phyloP scores from a whole-genome alignment of 64 coral and sea anemone species.

The Cladopsammia gracilis region DNA sequence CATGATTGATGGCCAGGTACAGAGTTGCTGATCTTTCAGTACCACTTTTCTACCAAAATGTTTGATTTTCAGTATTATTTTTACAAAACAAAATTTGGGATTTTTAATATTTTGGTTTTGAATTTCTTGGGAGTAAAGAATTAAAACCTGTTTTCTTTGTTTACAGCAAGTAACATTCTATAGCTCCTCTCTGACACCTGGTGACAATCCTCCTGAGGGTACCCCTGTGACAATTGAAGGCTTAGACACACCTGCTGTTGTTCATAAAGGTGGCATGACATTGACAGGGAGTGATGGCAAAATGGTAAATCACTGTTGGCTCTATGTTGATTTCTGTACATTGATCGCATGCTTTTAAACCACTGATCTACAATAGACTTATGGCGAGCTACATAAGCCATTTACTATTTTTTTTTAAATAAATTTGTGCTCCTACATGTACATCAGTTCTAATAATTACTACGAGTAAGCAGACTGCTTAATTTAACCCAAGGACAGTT shows the following conservation, averaged over 20 bases:
- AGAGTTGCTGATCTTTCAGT: not conserved
- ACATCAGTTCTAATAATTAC: no score
- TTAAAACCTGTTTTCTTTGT: not conserved
- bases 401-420: no score
- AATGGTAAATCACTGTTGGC: conserved; percentile 66
- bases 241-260: conserved; percentile 85
- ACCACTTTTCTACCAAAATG: no score
- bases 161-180: conserved; percentile 93
- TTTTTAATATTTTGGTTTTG: no score
- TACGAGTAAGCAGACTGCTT: no score
- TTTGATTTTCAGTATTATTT: no score
- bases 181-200: conserved; percentile 83
- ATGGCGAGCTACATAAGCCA: no score
- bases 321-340: not conserved
- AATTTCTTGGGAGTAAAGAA: not conserved
- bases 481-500: no score
- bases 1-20: conserved; percentile 94
- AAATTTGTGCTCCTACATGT: no score
- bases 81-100: no score
- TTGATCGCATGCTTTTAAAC: no score
- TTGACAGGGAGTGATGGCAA: conserved; percentile 92
- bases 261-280: conserved; percentile 97
- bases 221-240: conserved; percentile 75
- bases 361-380: no score
- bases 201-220: conserved; percentile 76